Evolutionary conservation across 2,113 vertebrate species (phyloP).

Genomic region (Acinonyx jubatus): DNA sequence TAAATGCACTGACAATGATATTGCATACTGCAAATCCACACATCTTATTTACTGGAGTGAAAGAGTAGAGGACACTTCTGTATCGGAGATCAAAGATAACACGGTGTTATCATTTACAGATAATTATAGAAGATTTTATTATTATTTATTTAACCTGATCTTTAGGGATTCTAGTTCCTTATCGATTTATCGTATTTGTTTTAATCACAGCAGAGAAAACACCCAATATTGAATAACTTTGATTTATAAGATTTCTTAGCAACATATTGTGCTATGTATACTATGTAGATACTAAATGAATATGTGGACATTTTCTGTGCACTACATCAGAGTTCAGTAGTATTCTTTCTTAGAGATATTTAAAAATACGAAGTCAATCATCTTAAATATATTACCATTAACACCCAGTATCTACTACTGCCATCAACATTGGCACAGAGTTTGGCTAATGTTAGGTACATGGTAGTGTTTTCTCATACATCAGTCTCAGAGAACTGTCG

Average conservation of each 20-base stretch:
- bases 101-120: neutral
- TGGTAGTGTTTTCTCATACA: neutral
- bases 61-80: neutral
- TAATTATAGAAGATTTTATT: conserved; percentile 25
- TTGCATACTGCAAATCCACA: neutral
- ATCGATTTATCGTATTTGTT: neutral
- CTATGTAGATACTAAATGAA: neutral
- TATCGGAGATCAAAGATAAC: neutral
- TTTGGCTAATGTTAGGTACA: neutral
- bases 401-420: neutral
- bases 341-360: conserved; percentile 29
- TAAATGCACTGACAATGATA: neutral
- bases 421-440: neutral
- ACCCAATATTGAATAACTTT: neutral
- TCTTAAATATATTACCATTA: neutral
- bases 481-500: neutral
- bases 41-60: neutral
- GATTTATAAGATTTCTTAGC: conserved; percentile 3
- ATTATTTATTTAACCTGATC: conserved; percentile 9
- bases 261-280: neutral
- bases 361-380: neutral
- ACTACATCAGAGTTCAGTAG: neutral
- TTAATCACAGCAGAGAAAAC: neutral
- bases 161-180: neutral
- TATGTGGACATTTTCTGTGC: neutral